Evolutionary conservation across 2,888 invertebrate species (phyloP), one percentile per base, ranked within the genome.

Genomic region (Lordiphosa fenestrarum): DNA sequence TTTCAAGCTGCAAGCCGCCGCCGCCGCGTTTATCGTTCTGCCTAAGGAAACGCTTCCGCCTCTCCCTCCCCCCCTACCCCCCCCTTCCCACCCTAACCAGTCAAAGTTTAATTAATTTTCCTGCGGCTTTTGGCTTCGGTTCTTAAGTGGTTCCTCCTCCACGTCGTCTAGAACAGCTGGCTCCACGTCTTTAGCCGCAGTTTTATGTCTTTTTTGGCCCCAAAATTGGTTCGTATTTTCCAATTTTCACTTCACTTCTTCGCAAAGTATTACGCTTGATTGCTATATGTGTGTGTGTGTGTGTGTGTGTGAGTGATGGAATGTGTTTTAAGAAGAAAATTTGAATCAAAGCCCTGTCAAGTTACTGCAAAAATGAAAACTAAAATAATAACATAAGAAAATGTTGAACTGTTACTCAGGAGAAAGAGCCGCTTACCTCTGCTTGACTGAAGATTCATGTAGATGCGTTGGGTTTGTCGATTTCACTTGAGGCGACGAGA

Each of bases 91-190:
- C 10, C 19, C 3, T 4, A 9, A 12, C 30, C n/a, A 55, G 56
- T 64, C 64, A 61, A 61, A 56, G 61, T 66, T 66, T 66, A 66
- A 66, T 66, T 66, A 66, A 66, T 66, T 66, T 66, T 53, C 66
- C 55, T 66, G 67, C 54, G 66, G 66, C 66, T 66, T 66, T 66
- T 61, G 66, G 66, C 66, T 60, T 66, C 39, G 58, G 38, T 46
- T 66, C 59, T 66, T 66, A 66, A 60, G 60, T 54, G 53, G 60
- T 54, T 53, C 54, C 30, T n/a, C 52, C 39, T 12, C 30, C 15
- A 6, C 46, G 30, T 30, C 30, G 30, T 30, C 30, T 64, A 12
- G 7, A 21, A 35, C 9, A 47, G 53, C 64, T 40, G 23, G 48
- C 49, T 48, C 52, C 47, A 53, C 12, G 6, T 7, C 40, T 41